Percentiles rank a stretch among this genome's conserved stretches.
Evolutionary conservation across 2,113 vertebrate genomes (phyloP).

Genomic region (Cranoglanis bouderius): DNA sequence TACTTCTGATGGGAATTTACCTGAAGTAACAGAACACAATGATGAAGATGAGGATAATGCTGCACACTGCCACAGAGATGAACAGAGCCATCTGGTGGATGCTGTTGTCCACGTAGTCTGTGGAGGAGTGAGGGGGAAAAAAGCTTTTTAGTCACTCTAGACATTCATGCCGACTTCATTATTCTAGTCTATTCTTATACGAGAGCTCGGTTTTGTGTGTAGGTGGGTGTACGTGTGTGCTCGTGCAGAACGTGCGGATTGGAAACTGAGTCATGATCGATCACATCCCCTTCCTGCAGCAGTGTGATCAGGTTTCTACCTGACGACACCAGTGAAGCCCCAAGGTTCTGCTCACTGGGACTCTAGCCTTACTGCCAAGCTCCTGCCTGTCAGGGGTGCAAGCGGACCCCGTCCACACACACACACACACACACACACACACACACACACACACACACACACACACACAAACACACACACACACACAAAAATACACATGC

Average conservation of each 20-base stretch:
- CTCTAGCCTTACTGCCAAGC: constrained; percentile 70
- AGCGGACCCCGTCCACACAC: constrained; percentile 61
- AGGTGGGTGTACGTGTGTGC: constrained; percentile 2
- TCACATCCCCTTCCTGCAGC: constrained; percentile 71
- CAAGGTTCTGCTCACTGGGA: constrained; percentile 68
- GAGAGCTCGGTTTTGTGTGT: not conserved
- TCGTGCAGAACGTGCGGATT: not conserved
- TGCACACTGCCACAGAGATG: constrained; percentile 86
- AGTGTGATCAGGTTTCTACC: constrained; percentile 73
- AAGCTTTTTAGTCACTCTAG: constrained; percentile 9
- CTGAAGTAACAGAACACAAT: constrained; percentile 89
- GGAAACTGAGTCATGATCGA: constrained; percentile 65
- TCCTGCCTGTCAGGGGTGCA: constrained; percentile 41
- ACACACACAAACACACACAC: constrained; percentile 49
- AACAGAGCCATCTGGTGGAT: constrained; percentile 87
- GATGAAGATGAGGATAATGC: constrained; percentile 80
- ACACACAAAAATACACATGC: constrained; percentile 32
- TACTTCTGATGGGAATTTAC: constrained; percentile 65
- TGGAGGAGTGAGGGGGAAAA: not conserved
- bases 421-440: constrained; percentile 24
- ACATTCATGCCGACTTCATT: not conserved
- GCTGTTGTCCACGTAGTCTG: constrained; percentile 85
- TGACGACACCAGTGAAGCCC: constrained; percentile 70
- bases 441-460: constrained; percentile 55
- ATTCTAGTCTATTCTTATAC: not conserved